Base-by-base conservation (phyloP, 2,113 vertebrate species). In the Cygnus buccinator region DNA sequence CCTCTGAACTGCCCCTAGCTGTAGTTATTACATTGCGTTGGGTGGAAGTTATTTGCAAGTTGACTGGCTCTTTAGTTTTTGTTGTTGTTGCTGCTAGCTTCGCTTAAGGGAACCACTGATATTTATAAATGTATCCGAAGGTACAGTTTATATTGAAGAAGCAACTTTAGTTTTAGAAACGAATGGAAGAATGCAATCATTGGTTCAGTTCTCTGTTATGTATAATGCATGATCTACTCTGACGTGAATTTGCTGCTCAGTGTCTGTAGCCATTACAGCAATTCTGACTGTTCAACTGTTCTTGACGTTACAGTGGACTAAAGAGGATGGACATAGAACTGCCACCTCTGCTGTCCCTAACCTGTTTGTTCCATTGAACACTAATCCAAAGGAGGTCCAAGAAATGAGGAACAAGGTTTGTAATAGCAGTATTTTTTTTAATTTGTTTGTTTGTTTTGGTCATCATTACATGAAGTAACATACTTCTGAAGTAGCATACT, bases 341-440 rank as follows among this genome's bases (percentile, higher is more conserved):
- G 97, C 98, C 98, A 98, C 99, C 79, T 99, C 98, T 98, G 77
- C 98, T 73, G 98, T 98, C 98, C 99, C 99, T 98, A 99, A 99
- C 98, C 99, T 99, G 98, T 99, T 99, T 98, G 99, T 99, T 93
- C 99, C 99, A 19, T 68, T 99, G 98, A 99, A 99, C 98, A 99
- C 99, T 90, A 99, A 99, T 94, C 99, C 99, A 35, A 99, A 99
- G 98, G 99, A 99, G 72, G 99, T 99, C 93, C 99, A 99, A 97
- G 99, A 99, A 98, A 99, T 99, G 99, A 98, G 99, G 94, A 99
- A 99, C 98, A 99, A 99, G 99, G 99, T 99, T 91, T 46, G 98
- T 98, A 80, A 50, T 14, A 43, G 20, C 46, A 25, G 23, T 89
- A 68, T 44, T 44, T 44, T 18, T 44, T 44, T 18, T 66, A 57